phyloP scores from a whole-genome alignment of 2,888 invertebrate genomes.

The Rotaria magnacalcarata region DNA sequence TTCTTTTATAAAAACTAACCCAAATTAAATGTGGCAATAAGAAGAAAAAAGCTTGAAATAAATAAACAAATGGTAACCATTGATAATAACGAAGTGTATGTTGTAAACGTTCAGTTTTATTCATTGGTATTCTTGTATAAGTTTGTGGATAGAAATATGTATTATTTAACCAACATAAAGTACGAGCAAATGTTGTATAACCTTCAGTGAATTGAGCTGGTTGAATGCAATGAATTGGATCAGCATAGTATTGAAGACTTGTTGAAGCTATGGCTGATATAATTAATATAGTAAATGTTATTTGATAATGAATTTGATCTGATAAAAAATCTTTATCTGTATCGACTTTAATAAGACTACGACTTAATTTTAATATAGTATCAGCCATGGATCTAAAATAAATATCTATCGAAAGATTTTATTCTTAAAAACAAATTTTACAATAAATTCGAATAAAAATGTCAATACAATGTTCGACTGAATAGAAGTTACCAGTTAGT shows the following conservation, averaged over 20 bases:
- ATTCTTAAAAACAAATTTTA: too few species aligned
- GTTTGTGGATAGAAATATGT: slow-evolving; percentile 46
- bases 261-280: neutral
- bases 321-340: neutral
- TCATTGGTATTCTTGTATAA: slow-evolving; percentile 40
- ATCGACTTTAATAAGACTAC: neutral
- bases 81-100: slow-evolving; percentile 45
- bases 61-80: slow-evolving; percentile 45
- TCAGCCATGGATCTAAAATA: neutral
- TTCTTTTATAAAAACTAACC: slow-evolving; percentile 3
- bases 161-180: slow-evolving; percentile 46
- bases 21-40: slow-evolving; percentile 44
- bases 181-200: slow-evolving; percentile 8
- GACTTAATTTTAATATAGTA: neutral
- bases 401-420: neutral
- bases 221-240: slow-evolving; percentile 6
- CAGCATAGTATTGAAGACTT: neutral
- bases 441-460: neutral
- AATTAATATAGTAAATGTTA: neutral
- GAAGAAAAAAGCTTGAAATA: slow-evolving; percentile 43
- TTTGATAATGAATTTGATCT: slow-evolving; percentile 32
- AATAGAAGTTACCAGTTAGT: neutral
- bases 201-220: slow-evolving; percentile 10
- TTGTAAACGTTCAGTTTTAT: slow-evolving; percentile 37
- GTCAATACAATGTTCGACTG: neutral